Base-by-base conservation (phyloP, 2,888 invertebrate genomes). In the Yponomeuta sedellus region DNA sequence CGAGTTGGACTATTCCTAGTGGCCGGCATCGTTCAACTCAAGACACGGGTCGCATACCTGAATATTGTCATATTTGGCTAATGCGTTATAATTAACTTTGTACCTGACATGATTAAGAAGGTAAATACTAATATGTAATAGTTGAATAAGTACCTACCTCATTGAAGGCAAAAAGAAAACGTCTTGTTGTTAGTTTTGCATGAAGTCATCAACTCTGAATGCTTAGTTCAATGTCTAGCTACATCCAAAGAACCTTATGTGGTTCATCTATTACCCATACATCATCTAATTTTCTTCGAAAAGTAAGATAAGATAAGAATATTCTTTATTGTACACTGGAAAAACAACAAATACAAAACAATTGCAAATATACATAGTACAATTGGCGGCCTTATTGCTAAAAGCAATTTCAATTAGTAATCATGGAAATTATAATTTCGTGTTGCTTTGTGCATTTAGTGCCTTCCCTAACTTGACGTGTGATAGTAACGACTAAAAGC, bases 1-100 rank as follows among this genome's bases (percentile, higher is more conserved):
- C 10, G n/a, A 16, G 34, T 12, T 19, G 52, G 25, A 56, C 19
- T 52, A 64, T 64, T 64, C 52, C 64, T 64, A 64, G 64, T 52
- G 16, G 62, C 62, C 25, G 56, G 64, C 64, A 28, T 44, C 10
- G 63, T 63, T 63, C 63, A 34, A 56, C 64, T 64, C 52, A 5
- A 20, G 52, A 56, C 56, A 3, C 56, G 56, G 63, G 64, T 64
- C 56, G 52, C 64, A 64, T 64, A 64, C 64, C 64, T 56, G 56
- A 52, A 64, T 64, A 52, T 56, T n/a, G 56, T 40, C 63, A 63
- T 63, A 39, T n/a, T 1, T 39, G 34, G 19, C 40, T 63, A 63
- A 63, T 44, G 39, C 19, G 20, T 59, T 20, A 52, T 16, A 52
- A 12, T 16, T 52, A 3, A 12, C 2, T 52, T 52, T 52, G 16